Percentiles rank a stretch among this genome's conserved stretches.
These are phyloP conservation scores for Nasua narica DNA, from an alignment of 2,797 vertebrate species.

Conservation along the genomic window DNA sequence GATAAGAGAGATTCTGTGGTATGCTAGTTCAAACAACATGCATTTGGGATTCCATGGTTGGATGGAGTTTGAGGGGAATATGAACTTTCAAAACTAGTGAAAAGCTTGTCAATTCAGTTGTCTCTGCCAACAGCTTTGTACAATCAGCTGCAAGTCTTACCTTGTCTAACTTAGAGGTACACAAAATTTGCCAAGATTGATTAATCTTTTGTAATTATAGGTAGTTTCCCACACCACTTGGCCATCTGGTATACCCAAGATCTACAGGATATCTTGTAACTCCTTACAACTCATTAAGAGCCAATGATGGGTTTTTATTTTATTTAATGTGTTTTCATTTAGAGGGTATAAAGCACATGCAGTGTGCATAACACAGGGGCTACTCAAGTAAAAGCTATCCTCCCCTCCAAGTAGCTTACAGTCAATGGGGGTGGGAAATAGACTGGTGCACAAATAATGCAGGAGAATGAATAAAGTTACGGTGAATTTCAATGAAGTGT, in stretches of 20 bases:
- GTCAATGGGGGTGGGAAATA: fast-evolving
- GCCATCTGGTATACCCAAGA: not conserved
- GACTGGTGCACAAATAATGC: fast-evolving
- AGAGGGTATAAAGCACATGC: not conserved
- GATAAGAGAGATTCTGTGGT: not conserved
- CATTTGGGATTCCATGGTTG: not conserved
- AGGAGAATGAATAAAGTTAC: not conserved
- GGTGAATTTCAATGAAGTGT: not conserved
- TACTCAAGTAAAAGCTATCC: not conserved
- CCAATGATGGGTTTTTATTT: not conserved
- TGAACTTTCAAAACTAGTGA: not conserved
- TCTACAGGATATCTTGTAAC: not conserved
- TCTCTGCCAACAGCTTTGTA: not conserved
- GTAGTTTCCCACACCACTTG: not conserved
- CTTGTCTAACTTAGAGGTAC: not conserved
- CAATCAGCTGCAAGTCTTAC: not conserved
- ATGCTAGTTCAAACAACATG: not conserved
- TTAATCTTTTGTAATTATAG: not conserved
- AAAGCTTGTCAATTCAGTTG: not conserved
- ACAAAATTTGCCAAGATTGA: not conserved
- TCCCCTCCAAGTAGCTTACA: not conserved
- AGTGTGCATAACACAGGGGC: not conserved
- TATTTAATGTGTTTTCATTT: not conserved
- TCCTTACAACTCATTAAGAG: not conserved
- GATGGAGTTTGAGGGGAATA: not conserved